Evolutionary conservation across 2,113 vertebrate genomes (phyloP), one percentile per base, ranked within the genome.

Genomic region (Gambusia affinis): DNA sequence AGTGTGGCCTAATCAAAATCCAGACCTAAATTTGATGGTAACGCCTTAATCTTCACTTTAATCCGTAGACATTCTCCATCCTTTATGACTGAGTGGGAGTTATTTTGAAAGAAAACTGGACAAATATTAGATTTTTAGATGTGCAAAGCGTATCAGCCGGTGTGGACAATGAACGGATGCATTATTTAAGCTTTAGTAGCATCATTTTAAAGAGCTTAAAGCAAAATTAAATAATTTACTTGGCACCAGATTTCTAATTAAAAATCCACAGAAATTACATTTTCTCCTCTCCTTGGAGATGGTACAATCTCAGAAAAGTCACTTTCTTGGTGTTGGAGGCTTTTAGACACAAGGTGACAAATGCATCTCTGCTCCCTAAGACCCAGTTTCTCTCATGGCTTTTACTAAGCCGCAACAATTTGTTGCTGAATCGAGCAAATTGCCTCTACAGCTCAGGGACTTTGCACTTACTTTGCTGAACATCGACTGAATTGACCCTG

Each of bases 331-430:
- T 42, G 8, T n/a, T 14, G 51, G 4, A 3, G 30, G 67, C 30
- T 60, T 70, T 70, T 12, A 70, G 30, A 71, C 57, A 61, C 35
- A 70, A 29, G 57, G 30, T 61, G n/a, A 42, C 33, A 42, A 62
- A 62, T 42, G 60, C 35, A 22, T 37, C 15, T 5, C 14, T 39
- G 35, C 22, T 29, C 47, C 12, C 4, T 29, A 17, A 62, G 14
- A 61, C 27, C 27, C 33, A 19, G 15, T 15, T 19, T 60, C 28
- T 39, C 12, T 39, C 54, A 12, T 27, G 22, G n/a, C 31, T 60
- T 37, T 12, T 8, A 3, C 12, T 60, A 37, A 35, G 33, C 31
- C 14, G 11, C 54, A 60, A 28, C 31, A 60, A 27, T 27, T 70
- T 70, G 24, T 60, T 19, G 24, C 69, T 30, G 17, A 60, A 72